Conservation (phyloP, 2,113 vertebrate genomes). For the Tinamus guttatus region DNA sequence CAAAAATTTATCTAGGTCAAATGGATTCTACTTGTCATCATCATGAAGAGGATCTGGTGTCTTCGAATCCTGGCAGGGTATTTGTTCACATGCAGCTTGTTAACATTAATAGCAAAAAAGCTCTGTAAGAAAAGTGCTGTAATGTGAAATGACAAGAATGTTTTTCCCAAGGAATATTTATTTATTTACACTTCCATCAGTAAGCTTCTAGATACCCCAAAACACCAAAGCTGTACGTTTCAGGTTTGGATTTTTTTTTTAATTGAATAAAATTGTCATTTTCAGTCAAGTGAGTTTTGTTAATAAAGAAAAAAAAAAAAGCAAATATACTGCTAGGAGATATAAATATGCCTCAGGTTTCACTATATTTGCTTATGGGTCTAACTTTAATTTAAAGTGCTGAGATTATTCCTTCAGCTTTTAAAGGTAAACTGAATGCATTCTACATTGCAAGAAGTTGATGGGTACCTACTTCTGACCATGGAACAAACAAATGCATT, state of each 20-base stretch:
- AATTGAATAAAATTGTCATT: not conserved
- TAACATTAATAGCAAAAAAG: slow-evolving; percentile 20
- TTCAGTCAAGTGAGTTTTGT: not conserved
- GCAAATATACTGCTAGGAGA: not conserved
- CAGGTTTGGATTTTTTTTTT: not conserved
- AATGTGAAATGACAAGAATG: not conserved
- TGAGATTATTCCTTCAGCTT: not conserved
- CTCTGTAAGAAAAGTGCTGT: not conserved
- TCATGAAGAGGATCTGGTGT: not conserved
- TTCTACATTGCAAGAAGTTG: not conserved
- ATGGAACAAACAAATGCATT: not conserved
- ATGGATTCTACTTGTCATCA: not conserved
- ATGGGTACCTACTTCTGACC: not conserved
- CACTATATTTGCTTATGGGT: not conserved
- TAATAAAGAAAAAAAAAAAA: not conserved
- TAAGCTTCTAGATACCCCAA: not conserved
- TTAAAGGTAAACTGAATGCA: not conserved
- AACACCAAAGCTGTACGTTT: not conserved
- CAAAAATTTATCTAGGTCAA: slow-evolving; percentile 31
- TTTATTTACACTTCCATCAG: not conserved
- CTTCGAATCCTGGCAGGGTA: not conserved
- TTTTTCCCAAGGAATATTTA: not conserved
- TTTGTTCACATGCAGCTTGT: not conserved
- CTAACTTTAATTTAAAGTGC: not conserved
- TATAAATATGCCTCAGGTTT: not conserved